Evolutionary conservation across 2,888 invertebrate genomes (phyloP), one percentile per base, ranked within the genome.

Genomic region (Synanthedon andrenaeformis): DNA sequence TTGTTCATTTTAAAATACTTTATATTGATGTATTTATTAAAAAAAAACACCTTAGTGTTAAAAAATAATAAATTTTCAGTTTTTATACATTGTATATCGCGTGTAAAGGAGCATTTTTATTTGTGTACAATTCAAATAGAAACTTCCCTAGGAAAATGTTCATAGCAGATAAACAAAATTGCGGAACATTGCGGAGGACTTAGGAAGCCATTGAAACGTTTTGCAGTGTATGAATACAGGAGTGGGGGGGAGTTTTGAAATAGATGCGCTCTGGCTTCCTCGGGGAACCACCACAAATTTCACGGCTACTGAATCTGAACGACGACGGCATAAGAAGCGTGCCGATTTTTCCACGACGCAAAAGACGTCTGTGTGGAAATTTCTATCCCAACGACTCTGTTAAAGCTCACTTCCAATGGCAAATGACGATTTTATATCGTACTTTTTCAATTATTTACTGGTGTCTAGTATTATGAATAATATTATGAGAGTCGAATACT

Each of bases 211-310:
- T n/a, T 45, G 12, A 45, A 14, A 45, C 45, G 45, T 14, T 45
- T 14, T 14, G 45, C 45, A 13, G 45, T 45, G 13, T 45, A 14
- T 45, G 45, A 45, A 45, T 45, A 45, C 3, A 45, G 14, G 14
- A n/a, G 13, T 45, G 3, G 62, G 13, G 5, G 10, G 62, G 63
- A 59, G 58, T 67, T 64, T 66, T 68, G 64, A 63, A 61, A 67
- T 69, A 70, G 72, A 69, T 60, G 62, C 57, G 59, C 45, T 13
- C 57, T 60, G 59, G 65, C 65, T 68, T 62, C 65, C 62, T 62
- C 61, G 61, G 64, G 67, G 67, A 75, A 76, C 74, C 74, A 73
- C 76, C 76, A 69, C 76, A 69, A 84, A 86, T 86, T 86, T 86
- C 80, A 86, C 83, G 82, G 80, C 57, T 64, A 70, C 69, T 79